phyloP scores from a whole-genome alignment of 2,797 vertebrate species.

The Semaprochilodus insignis region DNA sequence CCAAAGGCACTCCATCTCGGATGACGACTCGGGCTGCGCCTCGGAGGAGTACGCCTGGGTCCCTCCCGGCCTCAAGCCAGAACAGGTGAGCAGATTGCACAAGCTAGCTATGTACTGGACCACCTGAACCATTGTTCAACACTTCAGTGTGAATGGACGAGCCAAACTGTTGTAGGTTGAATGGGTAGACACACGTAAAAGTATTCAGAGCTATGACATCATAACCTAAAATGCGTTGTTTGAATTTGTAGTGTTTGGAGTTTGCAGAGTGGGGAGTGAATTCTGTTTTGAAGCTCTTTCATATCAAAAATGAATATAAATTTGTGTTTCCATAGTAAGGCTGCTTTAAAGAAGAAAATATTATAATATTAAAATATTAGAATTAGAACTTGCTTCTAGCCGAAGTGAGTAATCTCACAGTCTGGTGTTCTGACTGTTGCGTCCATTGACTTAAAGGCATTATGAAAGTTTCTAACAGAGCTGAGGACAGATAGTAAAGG shows the following conservation, averaged over 20 bases:
- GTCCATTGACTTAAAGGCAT: too few species aligned
- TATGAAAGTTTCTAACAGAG: too few species aligned
- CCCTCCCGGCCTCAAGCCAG: slow-evolving; percentile 89
- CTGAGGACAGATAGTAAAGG: too few species aligned
- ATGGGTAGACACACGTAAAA: not conserved
- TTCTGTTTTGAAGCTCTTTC: not conserved
- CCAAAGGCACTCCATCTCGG: slow-evolving; percentile 89
- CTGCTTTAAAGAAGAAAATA: not conserved
- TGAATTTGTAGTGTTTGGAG: not conserved
- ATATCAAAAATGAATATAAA: too few species aligned
- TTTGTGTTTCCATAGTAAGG: not conserved
- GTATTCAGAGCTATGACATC: not conserved
- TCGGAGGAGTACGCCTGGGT: slow-evolving; percentile 93
- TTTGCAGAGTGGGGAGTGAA: not conserved
- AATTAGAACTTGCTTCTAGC: too few species aligned
- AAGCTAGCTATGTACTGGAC: not conserved
- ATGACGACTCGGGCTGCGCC: slow-evolving; percentile 90
- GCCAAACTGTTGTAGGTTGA: not conserved
- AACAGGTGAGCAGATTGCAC: slow-evolving; percentile 82
- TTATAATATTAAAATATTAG: too few species aligned
- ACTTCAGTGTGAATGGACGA: too few species aligned
- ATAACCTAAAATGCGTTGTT: not conserved
- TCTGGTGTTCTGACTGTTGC: too few species aligned
- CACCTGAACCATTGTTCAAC: too few species aligned
- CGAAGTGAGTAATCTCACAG: too few species aligned